A percentile compares a stretch with the other conserved stretches of the same genome.
phyloP scores from a whole-genome alignment of 2,888 invertebrate genomes.

The Podotricha telesiphe region DNA sequence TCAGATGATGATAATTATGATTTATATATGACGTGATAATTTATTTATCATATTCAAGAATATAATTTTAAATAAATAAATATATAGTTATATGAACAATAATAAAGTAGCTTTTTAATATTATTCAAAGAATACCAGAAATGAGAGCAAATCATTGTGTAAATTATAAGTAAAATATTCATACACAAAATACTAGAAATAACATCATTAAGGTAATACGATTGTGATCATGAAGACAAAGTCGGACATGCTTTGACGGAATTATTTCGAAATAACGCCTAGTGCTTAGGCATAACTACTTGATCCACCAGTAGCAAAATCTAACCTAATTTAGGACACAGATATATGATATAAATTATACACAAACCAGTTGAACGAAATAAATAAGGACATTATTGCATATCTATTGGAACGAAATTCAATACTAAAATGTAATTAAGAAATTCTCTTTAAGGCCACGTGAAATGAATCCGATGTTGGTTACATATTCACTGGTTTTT shows the following conservation, averaged over 20 bases:
- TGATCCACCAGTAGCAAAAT: slow-evolving; percentile 44
- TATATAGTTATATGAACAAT: too few species aligned
- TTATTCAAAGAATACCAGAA: background rate
- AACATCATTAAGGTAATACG: slow-evolving; percentile 16
- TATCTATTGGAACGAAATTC: slow-evolving; percentile 41
- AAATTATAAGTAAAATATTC: slow-evolving; percentile 8
- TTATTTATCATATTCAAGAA: too few species aligned
- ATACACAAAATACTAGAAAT: background rate
- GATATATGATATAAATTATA: slow-evolving; percentile 43
- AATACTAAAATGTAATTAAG: slow-evolving; percentile 42
- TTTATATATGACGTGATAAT: too few species aligned
- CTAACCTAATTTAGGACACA: slow-evolving; percentile 48
- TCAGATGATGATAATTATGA: too few species aligned
- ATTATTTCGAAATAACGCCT: slow-evolving; percentile 9
- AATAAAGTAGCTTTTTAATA: too few species aligned
- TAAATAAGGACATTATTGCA: slow-evolving; percentile 42
- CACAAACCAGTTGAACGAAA: slow-evolving; percentile 30
- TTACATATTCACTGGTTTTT: slow-evolving; percentile 23
- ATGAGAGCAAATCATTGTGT: background rate
- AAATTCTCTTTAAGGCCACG: slow-evolving; percentile 42
- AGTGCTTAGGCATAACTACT: slow-evolving; percentile 1
- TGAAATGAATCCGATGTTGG: slow-evolving; percentile 35
- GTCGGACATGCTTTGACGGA: slow-evolving; percentile 9
- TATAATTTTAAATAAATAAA: too few species aligned
- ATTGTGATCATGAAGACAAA: slow-evolving; percentile 23